Percentiles rank a stretch among this genome's conserved stretches.
Conservation (phyloP, 1,140 invertebrate species). For the Caerostris darwini region DNA sequence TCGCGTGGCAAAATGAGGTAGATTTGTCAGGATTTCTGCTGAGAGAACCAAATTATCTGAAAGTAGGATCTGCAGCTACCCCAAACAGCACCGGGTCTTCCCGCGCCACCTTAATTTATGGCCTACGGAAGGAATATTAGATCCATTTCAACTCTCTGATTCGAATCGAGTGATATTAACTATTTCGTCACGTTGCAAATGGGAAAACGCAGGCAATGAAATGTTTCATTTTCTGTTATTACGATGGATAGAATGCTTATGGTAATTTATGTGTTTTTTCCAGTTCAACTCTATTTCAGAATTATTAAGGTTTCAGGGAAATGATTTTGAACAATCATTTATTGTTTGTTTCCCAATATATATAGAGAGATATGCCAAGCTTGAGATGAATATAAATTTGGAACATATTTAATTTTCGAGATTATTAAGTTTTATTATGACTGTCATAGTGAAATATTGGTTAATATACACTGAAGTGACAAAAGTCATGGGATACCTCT, state of each 20-base stretch:
- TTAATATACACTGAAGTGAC: no score
- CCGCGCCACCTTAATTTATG: neutral
- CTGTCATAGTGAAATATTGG: no score
- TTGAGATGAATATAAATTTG: no score
- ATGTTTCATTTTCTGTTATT: neutral
- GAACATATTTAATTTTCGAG: no score
- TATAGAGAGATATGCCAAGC: no score
- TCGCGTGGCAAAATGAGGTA: constrained; percentile 39
- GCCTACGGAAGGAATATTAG: neutral
- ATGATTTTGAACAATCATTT: neutral
- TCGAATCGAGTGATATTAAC: neutral
- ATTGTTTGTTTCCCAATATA: no score
- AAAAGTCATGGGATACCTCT: no score
- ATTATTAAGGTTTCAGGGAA: neutral
- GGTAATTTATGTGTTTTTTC: no score
- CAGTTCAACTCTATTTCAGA: no score
- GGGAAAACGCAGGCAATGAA: neutral
- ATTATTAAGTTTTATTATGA: no score
- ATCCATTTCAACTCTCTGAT: neutral
- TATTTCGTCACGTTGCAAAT: neutral
- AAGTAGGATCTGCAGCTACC: neutral
- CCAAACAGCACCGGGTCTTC: constrained; percentile 1
- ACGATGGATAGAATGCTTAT: no score
- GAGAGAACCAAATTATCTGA: constrained; percentile 27
- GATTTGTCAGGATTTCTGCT: constrained; percentile 60